phyloP scores from a whole-genome alignment of 2,797 vertebrate species.

The Chiloscyllium punctatum region DNA sequence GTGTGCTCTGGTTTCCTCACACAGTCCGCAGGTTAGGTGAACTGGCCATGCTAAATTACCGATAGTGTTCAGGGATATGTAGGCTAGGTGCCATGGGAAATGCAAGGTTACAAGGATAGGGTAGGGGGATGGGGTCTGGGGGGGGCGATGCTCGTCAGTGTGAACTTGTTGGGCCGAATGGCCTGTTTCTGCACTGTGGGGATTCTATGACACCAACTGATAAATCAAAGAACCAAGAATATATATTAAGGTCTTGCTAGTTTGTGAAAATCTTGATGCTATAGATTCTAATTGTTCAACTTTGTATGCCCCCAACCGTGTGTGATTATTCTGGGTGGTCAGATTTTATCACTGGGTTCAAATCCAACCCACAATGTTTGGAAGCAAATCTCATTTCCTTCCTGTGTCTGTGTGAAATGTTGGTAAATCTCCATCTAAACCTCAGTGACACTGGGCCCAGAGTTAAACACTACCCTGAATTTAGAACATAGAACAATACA shows the following conservation, averaged over 20 bases:
- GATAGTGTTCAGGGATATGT: no score
- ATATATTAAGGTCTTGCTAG: neutral
- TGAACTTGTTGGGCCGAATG: no score
- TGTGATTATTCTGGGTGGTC: neutral
- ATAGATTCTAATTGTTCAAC: neutral
- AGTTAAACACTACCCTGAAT: neutral
- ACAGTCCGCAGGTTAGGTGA: no score
- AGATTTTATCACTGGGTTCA: neutral
- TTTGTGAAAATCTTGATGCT: neutral
- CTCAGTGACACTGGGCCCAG: neutral
- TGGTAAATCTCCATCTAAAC: neutral
- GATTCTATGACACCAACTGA: neutral
- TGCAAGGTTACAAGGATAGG: no score
- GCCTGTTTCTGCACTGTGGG: no score
- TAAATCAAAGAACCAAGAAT: neutral
- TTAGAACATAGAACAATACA: neutral
- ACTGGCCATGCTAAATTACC: no score
- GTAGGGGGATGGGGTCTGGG: no score
- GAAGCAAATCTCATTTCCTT: neutral
- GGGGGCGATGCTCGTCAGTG: no score
- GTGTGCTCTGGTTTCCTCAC: no score
- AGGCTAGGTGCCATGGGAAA: no score
- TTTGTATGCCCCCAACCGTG: neutral
- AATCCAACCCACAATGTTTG: neutral
- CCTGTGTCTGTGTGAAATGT: neutral